A percentile compares a stretch with the other conserved stretches of the same genome.
phyloP scores from a whole-genome alignment of 2,888 invertebrate species.

The Caenorhabditis doughertyi region DNA sequence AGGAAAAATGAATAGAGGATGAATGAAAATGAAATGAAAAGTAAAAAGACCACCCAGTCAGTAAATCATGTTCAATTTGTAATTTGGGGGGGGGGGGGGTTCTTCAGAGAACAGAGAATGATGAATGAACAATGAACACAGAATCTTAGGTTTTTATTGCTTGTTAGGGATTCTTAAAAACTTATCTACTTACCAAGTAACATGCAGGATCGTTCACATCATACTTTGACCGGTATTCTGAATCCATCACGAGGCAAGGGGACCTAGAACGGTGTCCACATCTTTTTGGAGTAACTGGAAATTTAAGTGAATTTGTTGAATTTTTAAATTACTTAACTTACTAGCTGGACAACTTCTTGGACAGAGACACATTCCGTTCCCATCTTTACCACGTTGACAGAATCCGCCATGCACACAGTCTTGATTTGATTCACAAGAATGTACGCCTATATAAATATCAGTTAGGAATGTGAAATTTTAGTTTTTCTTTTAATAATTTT shows the following conservation, averaged over 20 bases:
- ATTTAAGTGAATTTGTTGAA: too few relatives aligned
- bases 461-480: too few relatives aligned
- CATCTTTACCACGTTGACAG: conserved; percentile 75
- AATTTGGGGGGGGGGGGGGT: not conserved
- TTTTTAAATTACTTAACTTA: conserved; percentile 58
- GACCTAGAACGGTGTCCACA: conserved; percentile 37
- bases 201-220: conserved; percentile 74
- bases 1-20: conserved; percentile 4
- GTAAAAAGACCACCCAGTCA: conserved; percentile 26
- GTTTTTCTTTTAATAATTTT: too few relatives aligned
- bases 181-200: conserved; percentile 62
- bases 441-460: conserved; percentile 70
- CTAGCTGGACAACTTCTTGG: conserved; percentile 78
- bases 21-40: conserved; percentile 15
- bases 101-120: conserved; percentile 14
- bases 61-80: conserved; percentile 18
- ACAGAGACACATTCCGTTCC: conserved; percentile 78
- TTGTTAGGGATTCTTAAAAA: not conserved
- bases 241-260: conserved; percentile 75
- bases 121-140: conserved; percentile 19
- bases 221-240: conserved; percentile 72
- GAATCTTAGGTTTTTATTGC: too few relatives aligned
- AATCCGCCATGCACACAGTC: conserved; percentile 80
- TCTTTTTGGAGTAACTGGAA: conserved; percentile 56
- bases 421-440: conserved; percentile 74